phyloP scores from a whole-genome alignment of 2,888 invertebrate species.

The Agrochola circellaris region DNA sequence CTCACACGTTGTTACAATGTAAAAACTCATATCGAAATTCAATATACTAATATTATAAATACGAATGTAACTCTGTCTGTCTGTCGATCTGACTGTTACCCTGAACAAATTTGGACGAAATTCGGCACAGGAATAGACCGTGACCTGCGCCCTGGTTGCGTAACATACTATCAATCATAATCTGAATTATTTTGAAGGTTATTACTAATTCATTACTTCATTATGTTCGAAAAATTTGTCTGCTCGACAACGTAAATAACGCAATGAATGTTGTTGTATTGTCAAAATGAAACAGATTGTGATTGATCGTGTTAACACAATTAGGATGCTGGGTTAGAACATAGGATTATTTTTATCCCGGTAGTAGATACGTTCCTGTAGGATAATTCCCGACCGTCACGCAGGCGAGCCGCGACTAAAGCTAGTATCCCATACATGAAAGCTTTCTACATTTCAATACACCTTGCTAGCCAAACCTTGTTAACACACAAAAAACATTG shows the following conservation, averaged over 20 bases:
- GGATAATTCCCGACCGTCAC: no score
- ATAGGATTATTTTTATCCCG: background rate
- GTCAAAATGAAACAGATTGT: no score
- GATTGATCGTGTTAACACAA: no score
- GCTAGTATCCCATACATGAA: background rate
- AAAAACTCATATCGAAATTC: background rate
- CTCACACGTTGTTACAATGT: background rate
- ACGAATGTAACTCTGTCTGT: background rate
- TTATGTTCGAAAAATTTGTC: no score
- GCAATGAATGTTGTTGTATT: no score
- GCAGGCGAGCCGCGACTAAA: background rate
- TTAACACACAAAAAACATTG: constrained; percentile 44
- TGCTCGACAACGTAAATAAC: no score
- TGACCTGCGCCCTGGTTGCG: no score
- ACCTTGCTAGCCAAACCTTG: constrained; percentile 16
- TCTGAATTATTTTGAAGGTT: no score
- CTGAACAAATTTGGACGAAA: background rate
- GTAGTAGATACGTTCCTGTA: background rate
- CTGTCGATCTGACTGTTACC: background rate
- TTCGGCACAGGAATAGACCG: background rate
- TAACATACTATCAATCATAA: no score
- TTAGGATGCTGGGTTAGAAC: background rate
- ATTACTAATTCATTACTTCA: no score
- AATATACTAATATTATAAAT: background rate
- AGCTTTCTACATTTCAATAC: constrained; percentile 12